A percentile compares a stretch with the other conserved stretches of the same genome.
Conservation (phyloP, 2,888 invertebrate species). For the Hartigia nigra region DNA sequence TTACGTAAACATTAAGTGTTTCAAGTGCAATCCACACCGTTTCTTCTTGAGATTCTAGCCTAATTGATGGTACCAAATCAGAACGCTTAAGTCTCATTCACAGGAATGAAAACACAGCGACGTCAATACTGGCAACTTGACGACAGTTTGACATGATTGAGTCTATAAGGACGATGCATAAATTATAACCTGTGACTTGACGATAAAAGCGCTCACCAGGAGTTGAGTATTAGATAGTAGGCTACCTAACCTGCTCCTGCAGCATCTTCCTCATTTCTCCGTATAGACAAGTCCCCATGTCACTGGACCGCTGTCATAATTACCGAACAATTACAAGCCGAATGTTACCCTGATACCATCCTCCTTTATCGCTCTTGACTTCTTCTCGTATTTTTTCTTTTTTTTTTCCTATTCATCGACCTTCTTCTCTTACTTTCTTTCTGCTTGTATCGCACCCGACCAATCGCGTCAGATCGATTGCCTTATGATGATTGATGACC, state of each 20-base stretch:
- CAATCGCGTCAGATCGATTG: slow-evolving; percentile 3
- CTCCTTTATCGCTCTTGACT: neutral
- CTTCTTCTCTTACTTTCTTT: neutral
- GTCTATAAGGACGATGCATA: neutral
- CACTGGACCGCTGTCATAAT: neutral
- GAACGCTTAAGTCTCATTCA: neutral
- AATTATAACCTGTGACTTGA: neutral
- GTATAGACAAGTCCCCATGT: neutral
- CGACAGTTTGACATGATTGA: neutral
- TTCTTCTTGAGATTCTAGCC: neutral
- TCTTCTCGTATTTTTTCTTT: neutral
- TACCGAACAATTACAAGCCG: neutral
- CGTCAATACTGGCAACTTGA: neutral
- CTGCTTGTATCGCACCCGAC: neutral
- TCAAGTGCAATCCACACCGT: neutral
- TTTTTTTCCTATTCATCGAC: neutral
- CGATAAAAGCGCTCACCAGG: neutral
- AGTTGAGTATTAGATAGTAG: neutral
- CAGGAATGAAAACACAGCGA: neutral
- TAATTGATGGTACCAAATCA: neutral
- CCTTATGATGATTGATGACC: slow-evolving; percentile 7
- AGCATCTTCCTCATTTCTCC: neutral
- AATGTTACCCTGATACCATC: neutral
- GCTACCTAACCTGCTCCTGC: neutral
- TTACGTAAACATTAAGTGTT: neutral